Base-by-base conservation (phyloP, 2,113 vertebrate species). In the Salvelinus sp. region DNA sequence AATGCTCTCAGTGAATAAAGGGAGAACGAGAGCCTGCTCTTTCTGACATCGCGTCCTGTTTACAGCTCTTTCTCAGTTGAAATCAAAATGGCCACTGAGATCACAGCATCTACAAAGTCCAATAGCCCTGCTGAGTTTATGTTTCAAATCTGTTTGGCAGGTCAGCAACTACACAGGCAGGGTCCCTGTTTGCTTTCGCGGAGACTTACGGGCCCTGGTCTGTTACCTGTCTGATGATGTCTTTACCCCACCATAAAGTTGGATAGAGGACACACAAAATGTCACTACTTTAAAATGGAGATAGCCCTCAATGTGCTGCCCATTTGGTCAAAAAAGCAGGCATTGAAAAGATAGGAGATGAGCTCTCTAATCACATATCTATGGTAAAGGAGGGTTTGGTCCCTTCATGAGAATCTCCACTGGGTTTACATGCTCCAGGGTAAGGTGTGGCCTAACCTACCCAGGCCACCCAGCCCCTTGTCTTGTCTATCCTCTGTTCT, bases 1-100 rank as follows among this genome's bases (percentile, higher is more conserved):
- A 22, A 62, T 9, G n/a, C 1, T 23, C 58, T 62, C 58, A 9
- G 16, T 62, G 16, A 62, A 60, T 18, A 22, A 18, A n/a, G 20
- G 22, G 57, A n/a, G 18, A 62, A 62, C 6, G n/a, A 60, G 3
- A 50, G 10, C 48, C 14, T 50, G 48, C 72, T 83, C 72, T 75
- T 27, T 76, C 64, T 3, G 14, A 72, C 33, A 64, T 16, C 10
- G n/a, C 2, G 74, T 67, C 69, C 74, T 79, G 60, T 27, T 70
- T 65, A 76, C 74, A 67, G 74, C 72, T 62, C 66, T 80, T 23
- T 67, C 76, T 72, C 77, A 2, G 20, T 83, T 68, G 84, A 83
- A 74, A 70, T 54, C 75, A 77, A 83, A 80, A 72, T 62, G 25
- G 74, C 6, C 62, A 69, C 75, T 48, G 76, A 79, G 69, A 79